These are phyloP conservation scores for Chaetodon trifascialis DNA, from an alignment of 2,113 vertebrate genomes.

Conservation along the genomic window DNA sequence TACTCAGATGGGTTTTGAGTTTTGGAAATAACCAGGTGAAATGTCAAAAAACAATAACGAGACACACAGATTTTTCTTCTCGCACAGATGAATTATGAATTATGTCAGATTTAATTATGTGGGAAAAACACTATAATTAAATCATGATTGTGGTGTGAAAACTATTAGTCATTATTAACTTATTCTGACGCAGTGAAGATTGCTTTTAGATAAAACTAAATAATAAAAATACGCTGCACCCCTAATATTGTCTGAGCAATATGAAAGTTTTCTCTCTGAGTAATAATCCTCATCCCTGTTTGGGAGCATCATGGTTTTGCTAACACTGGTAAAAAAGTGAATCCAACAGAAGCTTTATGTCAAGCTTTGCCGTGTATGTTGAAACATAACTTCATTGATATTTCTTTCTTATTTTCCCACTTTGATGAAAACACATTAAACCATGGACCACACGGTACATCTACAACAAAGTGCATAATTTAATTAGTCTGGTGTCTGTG, in stretches of 20 bases:
- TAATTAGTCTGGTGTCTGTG: not conserved
- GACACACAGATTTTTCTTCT: not conserved
- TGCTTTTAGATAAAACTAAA: not conserved
- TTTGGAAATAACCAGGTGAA: slow-evolving; percentile 8
- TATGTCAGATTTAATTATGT: not conserved
- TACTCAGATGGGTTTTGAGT: not conserved
- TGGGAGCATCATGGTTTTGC: too few species aligned
- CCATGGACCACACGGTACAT: not conserved
- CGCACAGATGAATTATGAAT: not conserved
- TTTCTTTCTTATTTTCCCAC: not conserved
- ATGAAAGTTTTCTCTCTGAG: not conserved
- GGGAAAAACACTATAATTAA: not conserved
- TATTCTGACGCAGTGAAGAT: not conserved
- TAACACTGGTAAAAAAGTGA: not conserved
- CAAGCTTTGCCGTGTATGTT: not conserved
- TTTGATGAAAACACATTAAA: not conserved
- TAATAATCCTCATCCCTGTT: not conserved
- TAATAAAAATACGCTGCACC: not conserved
- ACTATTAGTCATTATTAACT: not conserved
- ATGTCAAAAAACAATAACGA: not conserved
- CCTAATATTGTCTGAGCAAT: not conserved
- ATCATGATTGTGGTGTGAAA: not conserved
- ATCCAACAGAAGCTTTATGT: not conserved
- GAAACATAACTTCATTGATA: not conserved
- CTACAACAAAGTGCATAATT: not conserved